phyloP scores from a whole-genome alignment of 2,888 invertebrate genomes.

The Drosophila heteroneura region DNA sequence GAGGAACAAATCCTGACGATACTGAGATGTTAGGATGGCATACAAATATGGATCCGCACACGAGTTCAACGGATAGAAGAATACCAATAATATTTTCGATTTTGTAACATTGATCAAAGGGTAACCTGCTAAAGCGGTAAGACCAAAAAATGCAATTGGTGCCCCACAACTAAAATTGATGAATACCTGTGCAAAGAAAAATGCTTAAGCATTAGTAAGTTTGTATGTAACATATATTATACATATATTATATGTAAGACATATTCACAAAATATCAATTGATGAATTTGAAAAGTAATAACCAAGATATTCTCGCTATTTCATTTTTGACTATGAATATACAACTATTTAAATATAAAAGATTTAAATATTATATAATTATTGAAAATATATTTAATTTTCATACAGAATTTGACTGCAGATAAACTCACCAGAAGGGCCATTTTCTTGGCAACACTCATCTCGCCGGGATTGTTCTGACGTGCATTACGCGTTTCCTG shows the following conservation, averaged over 20 bases:
- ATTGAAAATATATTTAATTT: background rate
- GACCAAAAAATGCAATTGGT: slow-evolving; percentile 95
- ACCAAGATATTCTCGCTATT: background rate
- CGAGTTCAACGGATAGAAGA: slow-evolving; percentile 96
- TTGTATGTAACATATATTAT: background rate
- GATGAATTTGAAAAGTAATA: background rate
- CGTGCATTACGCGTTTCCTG: slow-evolving; percentile 88
- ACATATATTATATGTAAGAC: background rate
- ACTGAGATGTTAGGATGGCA: slow-evolving; percentile 95
- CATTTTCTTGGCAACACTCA: slow-evolving; percentile 95
- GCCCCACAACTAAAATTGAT: slow-evolving; percentile 94
- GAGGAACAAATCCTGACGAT: slow-evolving; percentile 90
- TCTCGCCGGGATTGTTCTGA: slow-evolving; percentile 87
- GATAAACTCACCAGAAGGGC: slow-evolving; percentile 89
- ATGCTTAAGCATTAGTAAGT: background rate
- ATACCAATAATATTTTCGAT: slow-evolving; percentile 93
- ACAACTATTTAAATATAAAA: too few relatives aligned
- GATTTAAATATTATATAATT: background rate
- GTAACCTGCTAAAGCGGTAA: slow-evolving; percentile 93
- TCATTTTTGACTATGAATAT: background rate
- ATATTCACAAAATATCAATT: background rate
- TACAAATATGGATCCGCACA: slow-evolving; percentile 97
- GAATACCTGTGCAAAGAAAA: slow-evolving; percentile 86
- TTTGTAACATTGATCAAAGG: slow-evolving; percentile 93
- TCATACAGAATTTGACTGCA: too few relatives aligned